These are phyloP conservation scores for Acanthiza pusilla DNA, from an alignment of 2,797 vertebrate species.

Conservation along the genomic window DNA sequence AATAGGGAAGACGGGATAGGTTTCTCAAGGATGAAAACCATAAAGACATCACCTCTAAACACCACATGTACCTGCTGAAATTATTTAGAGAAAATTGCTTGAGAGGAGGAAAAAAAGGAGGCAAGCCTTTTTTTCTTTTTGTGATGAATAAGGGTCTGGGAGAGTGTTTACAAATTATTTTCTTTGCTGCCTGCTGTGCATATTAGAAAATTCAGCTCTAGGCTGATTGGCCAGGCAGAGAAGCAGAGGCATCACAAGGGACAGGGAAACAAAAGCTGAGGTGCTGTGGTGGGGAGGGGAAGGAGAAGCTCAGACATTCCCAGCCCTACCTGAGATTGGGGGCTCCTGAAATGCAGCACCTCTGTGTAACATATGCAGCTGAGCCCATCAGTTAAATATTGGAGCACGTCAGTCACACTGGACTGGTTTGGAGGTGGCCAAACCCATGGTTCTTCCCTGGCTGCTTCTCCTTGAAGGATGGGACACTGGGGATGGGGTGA, in stretches of 20 bases:
- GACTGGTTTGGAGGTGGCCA: neutral
- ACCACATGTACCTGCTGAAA: neutral
- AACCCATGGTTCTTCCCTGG: fast-evolving
- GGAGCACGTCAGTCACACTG: neutral
- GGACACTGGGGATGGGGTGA: neutral
- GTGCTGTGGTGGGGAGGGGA: fast-evolving
- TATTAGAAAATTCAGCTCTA: neutral
- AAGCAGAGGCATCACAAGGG: neutral
- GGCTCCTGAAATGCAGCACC: neutral
- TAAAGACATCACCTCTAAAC: neutral
- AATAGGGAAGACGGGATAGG: neutral
- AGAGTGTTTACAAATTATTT: neutral
- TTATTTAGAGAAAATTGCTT: neutral
- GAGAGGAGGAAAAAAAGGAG: neutral
- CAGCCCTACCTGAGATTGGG: neutral
- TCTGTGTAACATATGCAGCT: neutral
- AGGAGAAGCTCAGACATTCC: neutral
- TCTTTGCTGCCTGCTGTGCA: neutral
- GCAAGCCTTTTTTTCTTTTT: neutral
- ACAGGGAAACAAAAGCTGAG: neutral
- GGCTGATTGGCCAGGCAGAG: neutral
- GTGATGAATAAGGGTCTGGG: neutral
- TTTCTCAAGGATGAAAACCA: conserved; percentile 2
- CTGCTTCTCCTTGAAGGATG: neutral
- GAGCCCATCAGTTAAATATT: neutral